Conservation (phyloP, 1,140 invertebrate genomes). For the Heterodera carotae region DNA sequence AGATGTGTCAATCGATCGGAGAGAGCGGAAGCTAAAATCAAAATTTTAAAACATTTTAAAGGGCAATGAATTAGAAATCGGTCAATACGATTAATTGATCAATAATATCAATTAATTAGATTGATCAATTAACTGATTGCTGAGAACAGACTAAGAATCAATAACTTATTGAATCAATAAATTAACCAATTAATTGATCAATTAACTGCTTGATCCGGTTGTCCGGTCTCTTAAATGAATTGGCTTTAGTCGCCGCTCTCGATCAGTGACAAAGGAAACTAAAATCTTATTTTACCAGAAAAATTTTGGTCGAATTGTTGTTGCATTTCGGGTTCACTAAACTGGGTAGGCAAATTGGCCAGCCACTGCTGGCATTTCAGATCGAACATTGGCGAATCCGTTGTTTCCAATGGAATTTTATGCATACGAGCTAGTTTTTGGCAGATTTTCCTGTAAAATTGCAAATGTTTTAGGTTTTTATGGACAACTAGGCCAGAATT, state of each 20-base stretch:
- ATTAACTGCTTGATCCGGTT: no score
- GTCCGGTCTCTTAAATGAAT: no score
- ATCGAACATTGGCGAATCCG: conserved; percentile 73
- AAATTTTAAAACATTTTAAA: not conserved
- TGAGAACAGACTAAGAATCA: no score
- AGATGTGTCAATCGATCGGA: conserved; percentile 29
- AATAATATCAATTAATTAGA: no score
- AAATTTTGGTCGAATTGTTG: conserved; percentile 46
- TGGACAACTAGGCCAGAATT: no score
- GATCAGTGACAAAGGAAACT: conserved; percentile 9
- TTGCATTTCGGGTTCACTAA: conserved; percentile 40
- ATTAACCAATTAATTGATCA: no score
- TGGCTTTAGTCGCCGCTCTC: no score
- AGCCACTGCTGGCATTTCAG: conserved; percentile 77
- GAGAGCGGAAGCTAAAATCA: conserved; percentile 17
- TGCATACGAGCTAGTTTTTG: conserved; percentile 79
- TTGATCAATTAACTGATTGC: no score
- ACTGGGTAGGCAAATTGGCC: conserved; percentile 67
- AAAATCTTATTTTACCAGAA: conserved; percentile 18
- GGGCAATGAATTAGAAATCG: no score
- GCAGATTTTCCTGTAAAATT: conserved; percentile 72
- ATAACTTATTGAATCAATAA: no score
- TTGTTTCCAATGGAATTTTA: conserved; percentile 57
- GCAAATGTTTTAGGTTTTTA: not conserved
- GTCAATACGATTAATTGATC: no score